Conservation (phyloP, 2,888 invertebrate species). For the Adineta ricciae region DNA sequence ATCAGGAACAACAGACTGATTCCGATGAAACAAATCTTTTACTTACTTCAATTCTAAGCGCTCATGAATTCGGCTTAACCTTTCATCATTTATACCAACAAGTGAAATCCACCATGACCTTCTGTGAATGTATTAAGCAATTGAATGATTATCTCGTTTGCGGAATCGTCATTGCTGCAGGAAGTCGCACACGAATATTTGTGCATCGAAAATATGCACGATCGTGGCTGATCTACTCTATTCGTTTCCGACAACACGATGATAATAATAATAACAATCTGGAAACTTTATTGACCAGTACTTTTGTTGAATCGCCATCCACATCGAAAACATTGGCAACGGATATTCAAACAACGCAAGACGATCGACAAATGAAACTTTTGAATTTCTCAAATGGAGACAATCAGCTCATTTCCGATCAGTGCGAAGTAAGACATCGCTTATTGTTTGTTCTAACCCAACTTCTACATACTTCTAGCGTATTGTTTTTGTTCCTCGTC, state of each 20-base stretch:
- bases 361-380: not conserved
- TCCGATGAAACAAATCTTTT: not conserved
- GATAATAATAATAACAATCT: not conserved
- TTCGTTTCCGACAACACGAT: not conserved
- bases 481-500: constrained; percentile 5
- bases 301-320: not conserved
- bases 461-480: not conserved
- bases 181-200: not conserved
- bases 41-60: not conserved
- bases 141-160: not conserved
- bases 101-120: not conserved
- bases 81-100: not conserved
- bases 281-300: not conserved
- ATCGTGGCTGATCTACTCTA: not conserved
- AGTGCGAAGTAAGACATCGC: not conserved
- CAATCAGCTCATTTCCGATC: not conserved
- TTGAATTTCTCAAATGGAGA: not conserved
- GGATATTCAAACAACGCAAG: not conserved
- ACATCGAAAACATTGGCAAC: not conserved
- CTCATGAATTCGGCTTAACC: not conserved
- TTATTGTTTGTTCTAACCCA: too few species aligned
- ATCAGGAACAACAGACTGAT: not conserved
- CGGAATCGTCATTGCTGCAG: not conserved
- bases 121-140: not conserved
- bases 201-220: not conserved